Percentiles rank a stretch among this genome's conserved stretches.
Conservation (phyloP, 2,113 vertebrate genomes). For the Mirza zaza region DNA sequence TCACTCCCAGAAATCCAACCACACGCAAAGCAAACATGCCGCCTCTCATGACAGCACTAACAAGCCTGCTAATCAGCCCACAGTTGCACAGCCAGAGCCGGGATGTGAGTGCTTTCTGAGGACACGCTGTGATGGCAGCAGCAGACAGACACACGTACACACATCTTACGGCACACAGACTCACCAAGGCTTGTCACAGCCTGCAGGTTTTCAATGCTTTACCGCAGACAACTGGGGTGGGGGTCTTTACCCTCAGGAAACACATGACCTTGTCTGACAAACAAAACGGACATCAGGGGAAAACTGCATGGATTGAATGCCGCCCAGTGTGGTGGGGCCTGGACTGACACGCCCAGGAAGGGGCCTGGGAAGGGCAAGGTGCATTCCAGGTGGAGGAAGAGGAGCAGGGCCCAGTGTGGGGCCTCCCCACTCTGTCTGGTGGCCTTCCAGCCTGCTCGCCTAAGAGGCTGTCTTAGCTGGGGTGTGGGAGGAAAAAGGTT, state of each 20-base stretch:
- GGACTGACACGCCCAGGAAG: neutral
- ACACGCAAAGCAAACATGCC: neutral
- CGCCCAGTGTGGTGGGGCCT: neutral
- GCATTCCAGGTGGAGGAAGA: neutral
- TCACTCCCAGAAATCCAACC: constrained; percentile 28
- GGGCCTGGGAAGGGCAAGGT: neutral
- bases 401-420: neutral
- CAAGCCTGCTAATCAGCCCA: neutral
- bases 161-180: neutral
- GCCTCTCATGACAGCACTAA: neutral
- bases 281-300: neutral
- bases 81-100: neutral
- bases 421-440: neutral
- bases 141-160: neutral
- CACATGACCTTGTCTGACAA: neutral
- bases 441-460: neutral
- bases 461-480: neutral
- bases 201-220: neutral
- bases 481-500: neutral
- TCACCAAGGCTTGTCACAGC: neutral
- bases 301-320: neutral
- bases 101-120: neutral
- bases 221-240: neutral
- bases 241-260: neutral
- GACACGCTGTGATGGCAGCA: neutral